Conservation (phyloP, 2,888 invertebrate species). For the Pimpla rufipes region DNA sequence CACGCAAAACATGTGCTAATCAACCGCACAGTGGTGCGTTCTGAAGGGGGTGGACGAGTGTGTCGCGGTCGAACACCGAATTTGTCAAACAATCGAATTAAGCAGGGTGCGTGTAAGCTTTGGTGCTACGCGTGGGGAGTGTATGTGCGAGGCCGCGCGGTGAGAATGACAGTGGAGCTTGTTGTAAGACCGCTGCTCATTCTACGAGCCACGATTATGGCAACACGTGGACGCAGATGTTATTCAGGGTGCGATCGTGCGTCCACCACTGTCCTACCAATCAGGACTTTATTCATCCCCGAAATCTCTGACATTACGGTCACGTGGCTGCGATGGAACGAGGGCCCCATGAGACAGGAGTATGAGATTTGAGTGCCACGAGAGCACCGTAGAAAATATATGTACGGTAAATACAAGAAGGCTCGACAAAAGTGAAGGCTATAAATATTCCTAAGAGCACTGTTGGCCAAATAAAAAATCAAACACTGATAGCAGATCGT, state of each 20-base stretch:
- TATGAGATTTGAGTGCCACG: slow-evolving; percentile 7
- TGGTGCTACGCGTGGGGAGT: slow-evolving; percentile 4
- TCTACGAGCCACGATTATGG: slow-evolving; percentile 29
- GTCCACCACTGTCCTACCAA: slow-evolving; percentile 71
- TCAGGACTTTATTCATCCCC: slow-evolving; percentile 80
- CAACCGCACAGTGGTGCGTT: slow-evolving; percentile 66
- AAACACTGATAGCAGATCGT: slow-evolving; percentile 55
- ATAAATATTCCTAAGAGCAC: slow-evolving; percentile 21
- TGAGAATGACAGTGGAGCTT: slow-evolving; percentile 48
- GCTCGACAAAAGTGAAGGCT: slow-evolving; percentile 13
- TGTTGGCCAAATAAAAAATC: slow-evolving; percentile 62
- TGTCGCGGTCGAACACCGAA: slow-evolving; percentile 77
- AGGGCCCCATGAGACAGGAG: slow-evolving; percentile 1
- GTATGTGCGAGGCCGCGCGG: slow-evolving; percentile 24
- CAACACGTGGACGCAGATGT: slow-evolving; percentile 38
- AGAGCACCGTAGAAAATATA: slow-evolving; percentile 17
- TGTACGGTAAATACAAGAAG: slow-evolving; percentile 16
- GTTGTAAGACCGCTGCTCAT: slow-evolving; percentile 56
- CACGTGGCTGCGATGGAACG: slow-evolving; percentile 69
- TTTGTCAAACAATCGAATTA: slow-evolving; percentile 80
- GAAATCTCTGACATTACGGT: slow-evolving; percentile 79
- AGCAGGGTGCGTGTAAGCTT: slow-evolving; percentile 70
- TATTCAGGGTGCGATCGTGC: slow-evolving; percentile 15
- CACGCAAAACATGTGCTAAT: slow-evolving; percentile 70
- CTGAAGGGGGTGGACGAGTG: slow-evolving; percentile 23